Percentiles rank a stretch among this genome's conserved stretches.
Conservation (phyloP, 2,797 vertebrate species). For the Etheostoma perlongum region DNA sequence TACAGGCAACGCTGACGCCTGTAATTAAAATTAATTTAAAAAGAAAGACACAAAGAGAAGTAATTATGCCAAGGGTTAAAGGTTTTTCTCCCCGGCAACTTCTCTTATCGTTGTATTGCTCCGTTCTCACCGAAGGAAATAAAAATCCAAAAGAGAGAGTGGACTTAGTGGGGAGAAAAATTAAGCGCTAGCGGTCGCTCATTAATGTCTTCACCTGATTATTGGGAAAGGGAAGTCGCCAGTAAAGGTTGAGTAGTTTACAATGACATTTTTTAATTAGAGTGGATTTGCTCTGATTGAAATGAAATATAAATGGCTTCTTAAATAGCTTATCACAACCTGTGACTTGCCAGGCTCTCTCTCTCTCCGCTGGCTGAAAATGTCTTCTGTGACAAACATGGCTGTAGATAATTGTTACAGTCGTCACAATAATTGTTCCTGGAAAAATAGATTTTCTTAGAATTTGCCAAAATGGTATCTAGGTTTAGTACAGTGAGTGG, state of each 20-base stretch:
- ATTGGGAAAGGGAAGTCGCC: slow-evolving; percentile 80
- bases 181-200: slow-evolving; percentile 72
- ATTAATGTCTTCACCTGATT: slow-evolving; percentile 83
- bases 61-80: slow-evolving; percentile 84
- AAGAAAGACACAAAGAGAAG: slow-evolving; percentile 81
- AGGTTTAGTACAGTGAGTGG: background rate
- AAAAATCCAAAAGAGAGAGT: slow-evolving; percentile 77
- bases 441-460: background rate
- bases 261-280: slow-evolving; percentile 88
- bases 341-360: slow-evolving; percentile 54
- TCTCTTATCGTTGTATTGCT: slow-evolving; percentile 83
- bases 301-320: slow-evolving; percentile 84
- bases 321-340: slow-evolving; percentile 81
- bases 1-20: slow-evolving; percentile 76
- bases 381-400: slow-evolving; percentile 36
- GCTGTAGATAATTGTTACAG: background rate
- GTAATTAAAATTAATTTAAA: slow-evolving; percentile 85
- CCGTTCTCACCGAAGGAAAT: slow-evolving; percentile 68
- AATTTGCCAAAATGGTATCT: background rate
- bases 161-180: slow-evolving; percentile 74
- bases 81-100: slow-evolving; percentile 80
- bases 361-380: slow-evolving; percentile 28
- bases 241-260: slow-evolving; percentile 87
- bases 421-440: background rate
- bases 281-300: slow-evolving; percentile 86